A percentile compares a stretch with the other conserved stretches of the same genome.
Evolutionary conservation across 2,797 vertebrate species (phyloP).

Genomic region (Lemur catta): DNA sequence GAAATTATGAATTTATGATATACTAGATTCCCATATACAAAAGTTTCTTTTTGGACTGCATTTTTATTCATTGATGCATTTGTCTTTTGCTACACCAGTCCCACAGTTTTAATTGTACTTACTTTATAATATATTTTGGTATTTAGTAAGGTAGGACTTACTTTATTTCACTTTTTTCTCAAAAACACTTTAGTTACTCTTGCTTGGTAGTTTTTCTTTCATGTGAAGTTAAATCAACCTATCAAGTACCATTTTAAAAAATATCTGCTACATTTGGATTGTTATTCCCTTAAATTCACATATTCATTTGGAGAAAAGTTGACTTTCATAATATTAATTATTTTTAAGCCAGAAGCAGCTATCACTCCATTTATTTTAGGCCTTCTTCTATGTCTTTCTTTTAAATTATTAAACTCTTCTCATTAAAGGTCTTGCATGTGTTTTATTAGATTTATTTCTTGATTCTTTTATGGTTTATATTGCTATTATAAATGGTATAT

Average conservation of each 20-base stretch:
- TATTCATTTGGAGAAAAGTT: neutral
- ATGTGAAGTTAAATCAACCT: neutral
- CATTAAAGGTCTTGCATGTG: neutral
- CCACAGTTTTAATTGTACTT: neutral
- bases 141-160: neutral
- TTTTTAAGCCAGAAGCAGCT: neutral
- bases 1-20: neutral
- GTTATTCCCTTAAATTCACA: neutral
- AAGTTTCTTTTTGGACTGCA: neutral
- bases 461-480: neutral
- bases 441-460: neutral
- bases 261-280: neutral
- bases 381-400: neutral
- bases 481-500: neutral
- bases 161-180: neutral
- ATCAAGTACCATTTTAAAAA: neutral
- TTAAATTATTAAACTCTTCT: neutral
- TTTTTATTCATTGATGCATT: neutral
- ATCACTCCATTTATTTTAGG: neutral
- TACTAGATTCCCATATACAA: neutral
- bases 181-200: neutral
- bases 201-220: neutral
- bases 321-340: neutral
- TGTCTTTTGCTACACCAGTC: neutral
- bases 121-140: neutral